Percentiles rank a stretch among this genome's conserved stretches.
Conservation (phyloP, 2,113 vertebrate genomes). For the Euleptes europaea region DNA sequence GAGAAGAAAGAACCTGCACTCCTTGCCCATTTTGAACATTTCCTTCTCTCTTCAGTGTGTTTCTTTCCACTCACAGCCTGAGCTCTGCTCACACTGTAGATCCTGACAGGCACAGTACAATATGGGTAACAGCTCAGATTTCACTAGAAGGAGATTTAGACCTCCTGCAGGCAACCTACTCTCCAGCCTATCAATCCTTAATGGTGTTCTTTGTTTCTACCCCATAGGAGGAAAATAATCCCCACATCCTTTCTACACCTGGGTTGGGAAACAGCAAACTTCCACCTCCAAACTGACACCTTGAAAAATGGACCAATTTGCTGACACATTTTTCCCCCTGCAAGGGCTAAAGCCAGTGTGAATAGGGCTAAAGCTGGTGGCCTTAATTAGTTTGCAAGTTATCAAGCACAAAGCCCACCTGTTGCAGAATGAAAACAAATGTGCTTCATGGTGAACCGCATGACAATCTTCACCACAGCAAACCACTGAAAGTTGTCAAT, state of each 20-base stretch:
- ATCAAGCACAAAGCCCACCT: constrained; percentile 54
- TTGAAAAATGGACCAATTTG: constrained; percentile 67
- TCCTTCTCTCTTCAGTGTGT: not conserved
- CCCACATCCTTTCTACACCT: constrained; percentile 63
- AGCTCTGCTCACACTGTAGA: accelerated
- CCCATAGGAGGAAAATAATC: constrained; percentile 72
- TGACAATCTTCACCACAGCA: not conserved
- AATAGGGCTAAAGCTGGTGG: constrained; percentile 63
- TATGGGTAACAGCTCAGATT: constrained; percentile 46
- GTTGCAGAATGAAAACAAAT: not conserved
- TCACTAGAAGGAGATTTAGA: constrained; percentile 54
- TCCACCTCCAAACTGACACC: constrained; percentile 65
- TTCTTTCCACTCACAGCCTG: accelerated
- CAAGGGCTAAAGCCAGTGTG: constrained; percentile 58
- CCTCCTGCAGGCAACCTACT: constrained; percentile 60
- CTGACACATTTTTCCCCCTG: constrained; percentile 36
- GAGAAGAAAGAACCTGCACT: not conserved
- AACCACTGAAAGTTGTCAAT: not conserved
- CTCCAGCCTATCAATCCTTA: constrained; percentile 52
- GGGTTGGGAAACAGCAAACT: constrained; percentile 51
- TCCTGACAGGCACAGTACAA: not conserved
- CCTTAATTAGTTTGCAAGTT: constrained; percentile 62
- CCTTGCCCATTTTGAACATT: not conserved
- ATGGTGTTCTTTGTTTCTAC: constrained; percentile 64
- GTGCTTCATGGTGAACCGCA: not conserved